phyloP scores from a whole-genome alignment of 2,113 vertebrate species.

The Corythaeola cristata region DNA sequence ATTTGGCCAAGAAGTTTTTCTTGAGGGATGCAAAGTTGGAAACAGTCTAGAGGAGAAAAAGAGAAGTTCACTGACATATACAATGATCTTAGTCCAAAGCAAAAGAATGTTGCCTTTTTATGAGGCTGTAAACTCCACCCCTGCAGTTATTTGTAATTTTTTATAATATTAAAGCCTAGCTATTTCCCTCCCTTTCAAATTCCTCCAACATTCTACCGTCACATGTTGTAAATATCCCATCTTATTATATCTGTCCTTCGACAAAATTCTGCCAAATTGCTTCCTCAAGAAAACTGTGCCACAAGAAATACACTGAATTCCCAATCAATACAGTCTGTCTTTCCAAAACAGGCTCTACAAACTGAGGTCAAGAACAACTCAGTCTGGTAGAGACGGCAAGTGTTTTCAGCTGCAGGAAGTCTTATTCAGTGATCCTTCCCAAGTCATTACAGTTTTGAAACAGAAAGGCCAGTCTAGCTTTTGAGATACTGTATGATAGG shows the following conservation, averaged over 20 bases:
- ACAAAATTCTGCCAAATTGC: slow-evolving; percentile 19
- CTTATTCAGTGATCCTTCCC: slow-evolving; percentile 69
- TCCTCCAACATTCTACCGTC: neutral
- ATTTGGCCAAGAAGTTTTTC: slow-evolving; percentile 39
- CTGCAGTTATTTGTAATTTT: neutral
- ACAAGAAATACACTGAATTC: slow-evolving; percentile 37
- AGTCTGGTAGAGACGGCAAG: slow-evolving; percentile 68
- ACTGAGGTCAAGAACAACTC: slow-evolving; percentile 56
- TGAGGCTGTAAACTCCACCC: neutral
- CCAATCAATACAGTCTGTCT: slow-evolving; percentile 37
- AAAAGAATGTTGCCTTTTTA: slow-evolving; percentile 10
- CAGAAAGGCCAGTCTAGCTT: slow-evolving; percentile 45
- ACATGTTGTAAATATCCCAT: neutral
- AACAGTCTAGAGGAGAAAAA: neutral
- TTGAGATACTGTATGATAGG: slow-evolving; percentile 68
- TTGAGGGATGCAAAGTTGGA: slow-evolving; percentile 51
- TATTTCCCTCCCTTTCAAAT: neutral
- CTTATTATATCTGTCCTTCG: slow-evolving; percentile 11
- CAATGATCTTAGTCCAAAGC: slow-evolving; percentile 23
- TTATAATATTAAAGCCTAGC: neutral
- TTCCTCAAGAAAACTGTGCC: slow-evolving; percentile 4
- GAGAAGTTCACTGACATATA: neutral
- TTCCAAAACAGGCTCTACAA: slow-evolving; percentile 33
- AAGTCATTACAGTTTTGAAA: slow-evolving; percentile 61
- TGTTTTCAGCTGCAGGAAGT: slow-evolving; percentile 75